phyloP scores from a whole-genome alignment of 2,797 vertebrate species.

The Pseudochaenichthys georgianus region DNA sequence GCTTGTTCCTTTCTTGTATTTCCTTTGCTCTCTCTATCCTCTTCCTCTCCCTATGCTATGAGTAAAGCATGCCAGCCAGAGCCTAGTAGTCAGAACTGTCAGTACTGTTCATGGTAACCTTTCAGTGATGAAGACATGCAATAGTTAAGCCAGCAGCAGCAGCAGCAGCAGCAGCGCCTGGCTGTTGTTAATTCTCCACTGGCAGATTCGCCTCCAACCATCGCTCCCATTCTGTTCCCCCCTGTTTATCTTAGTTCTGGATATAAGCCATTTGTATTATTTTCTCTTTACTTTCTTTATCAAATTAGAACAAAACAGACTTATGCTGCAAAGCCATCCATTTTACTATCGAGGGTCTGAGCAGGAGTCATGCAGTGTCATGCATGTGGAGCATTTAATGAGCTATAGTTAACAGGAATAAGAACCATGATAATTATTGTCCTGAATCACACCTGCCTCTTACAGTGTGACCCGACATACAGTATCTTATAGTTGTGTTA shows the following conservation, averaged over 20 bases:
- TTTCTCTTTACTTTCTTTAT: not conserved
- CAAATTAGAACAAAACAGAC: not conserved
- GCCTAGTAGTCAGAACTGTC: constrained; percentile 83
- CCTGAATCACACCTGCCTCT: constrained; percentile 49
- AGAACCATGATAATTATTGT: constrained; percentile 51
- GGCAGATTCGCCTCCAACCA: constrained; percentile 31
- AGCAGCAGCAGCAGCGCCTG: constrained; percentile 75
- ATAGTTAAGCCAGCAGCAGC: constrained; percentile 81
- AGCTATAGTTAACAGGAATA: constrained; percentile 45
- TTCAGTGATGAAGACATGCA: constrained; percentile 82
- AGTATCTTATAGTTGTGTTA: constrained; percentile 1
- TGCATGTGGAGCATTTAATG: constrained; percentile 48
- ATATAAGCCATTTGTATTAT: constrained; percentile 7
- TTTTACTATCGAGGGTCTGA: constrained; percentile 25
- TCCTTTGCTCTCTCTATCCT: constrained; percentile 39
- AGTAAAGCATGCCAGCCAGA: constrained; percentile 72
- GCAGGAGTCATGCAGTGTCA: constrained; percentile 19
- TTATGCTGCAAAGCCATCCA: constrained; percentile 16
- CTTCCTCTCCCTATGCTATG: constrained; percentile 49
- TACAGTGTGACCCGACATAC: constrained; percentile 35
- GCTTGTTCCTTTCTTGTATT: constrained; percentile 29
- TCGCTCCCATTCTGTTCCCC: constrained; percentile 40
- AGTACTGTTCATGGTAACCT: constrained; percentile 79
- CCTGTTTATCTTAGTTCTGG: constrained; percentile 21
- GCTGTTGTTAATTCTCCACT: constrained; percentile 57